Conservation (phyloP, 1,140 invertebrate genomes). For the Bombus waltoni region DNA sequence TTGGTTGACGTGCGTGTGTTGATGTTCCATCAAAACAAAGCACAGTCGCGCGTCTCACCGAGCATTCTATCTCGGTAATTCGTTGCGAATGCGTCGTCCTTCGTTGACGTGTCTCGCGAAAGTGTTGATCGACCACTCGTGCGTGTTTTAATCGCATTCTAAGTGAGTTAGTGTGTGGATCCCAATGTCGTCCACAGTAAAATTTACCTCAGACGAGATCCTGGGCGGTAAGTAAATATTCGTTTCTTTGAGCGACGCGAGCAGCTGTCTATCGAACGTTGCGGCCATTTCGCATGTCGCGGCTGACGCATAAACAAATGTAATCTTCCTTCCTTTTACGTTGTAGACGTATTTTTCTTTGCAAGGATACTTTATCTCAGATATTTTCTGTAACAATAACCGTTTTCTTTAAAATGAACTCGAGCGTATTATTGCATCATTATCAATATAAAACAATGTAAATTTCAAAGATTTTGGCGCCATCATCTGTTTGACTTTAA, state of each 20-base stretch:
- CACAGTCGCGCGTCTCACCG: slow-evolving; percentile 59
- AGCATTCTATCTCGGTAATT: slow-evolving; percentile 71
- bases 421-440: background rate
- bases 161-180: slow-evolving; percentile 35
- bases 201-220: slow-evolving; percentile 78
- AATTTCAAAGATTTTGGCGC: slow-evolving; percentile 31
- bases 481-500: background rate
- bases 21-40: slow-evolving; percentile 80
- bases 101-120: background rate
- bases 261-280: slow-evolving; percentile 66
- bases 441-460: background rate
- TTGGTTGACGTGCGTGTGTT: slow-evolving; percentile 69
- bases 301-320: slow-evolving; percentile 44
- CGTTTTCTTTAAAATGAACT: background rate
- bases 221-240: slow-evolving; percentile 78
- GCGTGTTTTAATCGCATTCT: background rate
- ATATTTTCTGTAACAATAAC: background rate
- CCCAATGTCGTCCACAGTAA: slow-evolving; percentile 78
- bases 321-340: slow-evolving; percentile 2
- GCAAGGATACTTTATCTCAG: background rate
- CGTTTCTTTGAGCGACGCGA: slow-evolving; percentile 1
- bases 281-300: slow-evolving; percentile 74
- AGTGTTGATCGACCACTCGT: background rate
- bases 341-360: background rate
- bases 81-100: slow-evolving; percentile 62